A percentile compares a stretch with the other conserved stretches of the same genome.
phyloP scores from a whole-genome alignment of 23 tunicate species.

The Halocynthia roretzi region DNA sequence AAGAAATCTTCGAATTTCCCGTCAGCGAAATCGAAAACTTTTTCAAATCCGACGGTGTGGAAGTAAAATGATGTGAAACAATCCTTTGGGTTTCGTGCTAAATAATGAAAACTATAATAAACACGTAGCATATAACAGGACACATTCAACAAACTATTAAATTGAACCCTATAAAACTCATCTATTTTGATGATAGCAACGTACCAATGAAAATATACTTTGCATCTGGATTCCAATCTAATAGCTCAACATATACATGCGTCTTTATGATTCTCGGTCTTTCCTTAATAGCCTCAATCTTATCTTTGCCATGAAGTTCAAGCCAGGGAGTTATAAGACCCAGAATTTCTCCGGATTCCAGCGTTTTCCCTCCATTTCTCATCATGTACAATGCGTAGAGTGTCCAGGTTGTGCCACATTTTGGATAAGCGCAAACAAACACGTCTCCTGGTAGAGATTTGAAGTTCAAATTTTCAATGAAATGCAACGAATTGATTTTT shows the following conservation, averaged over 20 bases:
- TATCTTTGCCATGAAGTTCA: constrained; percentile 26
- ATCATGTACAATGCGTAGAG: constrained; percentile 27
- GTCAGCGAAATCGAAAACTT: constrained; percentile 32
- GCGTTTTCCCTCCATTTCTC: constrained; percentile 16
- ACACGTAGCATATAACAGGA: neutral
- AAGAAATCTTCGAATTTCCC: constrained; percentile 71
- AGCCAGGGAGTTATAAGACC: constrained; percentile 20
- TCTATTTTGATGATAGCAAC: neutral
- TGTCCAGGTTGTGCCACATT: constrained; percentile 57
- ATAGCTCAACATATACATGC: constrained; percentile 15
- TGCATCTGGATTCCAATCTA: constrained; percentile 11
- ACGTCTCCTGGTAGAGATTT: constrained; percentile 24
- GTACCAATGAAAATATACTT: constrained; percentile 51
- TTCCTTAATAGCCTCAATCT: neutral
- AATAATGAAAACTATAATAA: neutral
- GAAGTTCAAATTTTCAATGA: constrained; percentile 23
- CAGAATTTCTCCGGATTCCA: constrained; percentile 12
- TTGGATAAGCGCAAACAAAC: constrained; percentile 37
- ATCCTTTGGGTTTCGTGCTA: constrained; percentile 68
- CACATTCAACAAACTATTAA: neutral
- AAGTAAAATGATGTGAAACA: constrained; percentile 35
- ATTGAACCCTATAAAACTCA: neutral
- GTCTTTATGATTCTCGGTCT: constrained; percentile 41
- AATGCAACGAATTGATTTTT: no score
- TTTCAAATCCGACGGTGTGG: constrained; percentile 61